Conservation (phyloP, 92 coral and sea anemone species). For the Siderastrea siderea region DNA sequence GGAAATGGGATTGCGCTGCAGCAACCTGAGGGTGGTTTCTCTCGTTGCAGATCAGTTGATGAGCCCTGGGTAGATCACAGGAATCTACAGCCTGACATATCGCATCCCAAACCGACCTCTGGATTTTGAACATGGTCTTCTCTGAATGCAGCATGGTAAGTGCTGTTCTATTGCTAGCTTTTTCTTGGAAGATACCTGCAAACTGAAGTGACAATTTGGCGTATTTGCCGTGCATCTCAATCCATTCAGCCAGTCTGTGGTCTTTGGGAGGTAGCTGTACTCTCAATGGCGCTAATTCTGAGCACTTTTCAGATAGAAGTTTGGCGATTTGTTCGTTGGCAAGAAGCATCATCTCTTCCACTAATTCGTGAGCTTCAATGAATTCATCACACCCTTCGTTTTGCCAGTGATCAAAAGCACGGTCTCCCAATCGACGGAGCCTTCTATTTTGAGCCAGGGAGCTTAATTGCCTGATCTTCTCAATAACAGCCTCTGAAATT, state of each 20-base stretch:
- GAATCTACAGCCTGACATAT: too few relatives aligned
- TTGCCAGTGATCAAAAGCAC: constrained; percentile 69
- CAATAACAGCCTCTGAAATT: constrained; percentile 23
- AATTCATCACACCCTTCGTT: constrained; percentile 49
- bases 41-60: too few relatives aligned
- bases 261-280: constrained; percentile 87
- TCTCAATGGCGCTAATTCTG: constrained; percentile 73
- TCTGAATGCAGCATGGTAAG: not conserved
- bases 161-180: not conserved
- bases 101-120: too few relatives aligned
- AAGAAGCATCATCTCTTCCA: constrained; percentile 92
- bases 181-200: constrained; percentile 29
- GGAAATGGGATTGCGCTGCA: too few relatives aligned
- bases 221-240: constrained; percentile 55
- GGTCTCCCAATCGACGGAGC: constrained; percentile 77
- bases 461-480: constrained; percentile 54
- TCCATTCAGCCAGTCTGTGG: constrained; percentile 84
- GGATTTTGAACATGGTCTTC: too few relatives aligned
- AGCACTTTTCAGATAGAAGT: constrained; percentile 34
- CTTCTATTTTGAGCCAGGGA: constrained; percentile 71
- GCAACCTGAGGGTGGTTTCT: too few relatives aligned
- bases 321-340: constrained; percentile 85
- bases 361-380: constrained; percentile 90
- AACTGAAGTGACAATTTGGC: constrained; percentile 56
- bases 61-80: too few relatives aligned